A percentile compares a stretch with the other conserved stretches of the same genome.
phyloP scores from a whole-genome alignment of 2,888 invertebrate species.

The Lymantria monacha region DNA sequence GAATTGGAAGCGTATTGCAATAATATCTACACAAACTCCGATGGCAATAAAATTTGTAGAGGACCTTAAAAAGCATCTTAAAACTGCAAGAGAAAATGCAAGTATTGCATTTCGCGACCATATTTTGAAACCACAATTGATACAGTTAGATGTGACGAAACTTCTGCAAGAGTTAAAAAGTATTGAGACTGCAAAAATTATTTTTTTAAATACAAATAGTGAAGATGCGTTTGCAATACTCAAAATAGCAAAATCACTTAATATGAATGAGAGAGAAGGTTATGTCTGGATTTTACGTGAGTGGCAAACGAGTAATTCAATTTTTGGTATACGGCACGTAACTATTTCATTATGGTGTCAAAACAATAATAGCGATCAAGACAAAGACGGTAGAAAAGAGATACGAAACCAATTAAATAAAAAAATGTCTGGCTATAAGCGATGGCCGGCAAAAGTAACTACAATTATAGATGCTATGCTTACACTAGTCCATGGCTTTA shows the following conservation, averaged over 20 bases:
- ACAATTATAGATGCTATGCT: not conserved
- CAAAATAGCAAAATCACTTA: not conserved
- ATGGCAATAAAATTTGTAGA: not conserved
- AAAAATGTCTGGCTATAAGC: not conserved
- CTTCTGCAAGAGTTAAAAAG: not conserved
- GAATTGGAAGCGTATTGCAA: slow-evolving; percentile 7
- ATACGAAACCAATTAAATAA: not conserved
- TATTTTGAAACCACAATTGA: not conserved
- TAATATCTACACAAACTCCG: slow-evolving; percentile 4
- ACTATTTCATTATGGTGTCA: slow-evolving; percentile 6
- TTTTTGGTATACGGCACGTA: not conserved
- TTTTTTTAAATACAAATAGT: slow-evolving; percentile 5
- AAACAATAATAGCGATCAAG: not conserved
- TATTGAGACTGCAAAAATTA: slow-evolving; percentile 5
- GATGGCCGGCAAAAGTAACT: not conserved
- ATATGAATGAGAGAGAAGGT: slow-evolving; percentile 2
- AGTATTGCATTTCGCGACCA: slow-evolving; percentile 1
- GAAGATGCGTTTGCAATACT: slow-evolving; percentile 5
- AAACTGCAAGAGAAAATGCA: not conserved
- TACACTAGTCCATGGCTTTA: slow-evolving; percentile 1
- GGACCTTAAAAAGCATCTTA: not conserved
- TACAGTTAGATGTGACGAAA: not conserved
- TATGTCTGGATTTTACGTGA: slow-evolving; percentile 9
- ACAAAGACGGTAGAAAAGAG: not conserved
- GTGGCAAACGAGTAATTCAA: not conserved